Percentiles rank a stretch among this genome's conserved stretches.
Evolutionary conservation across 2,113 vertebrate species (phyloP).

Genomic region (Alethe castanea): DNA sequence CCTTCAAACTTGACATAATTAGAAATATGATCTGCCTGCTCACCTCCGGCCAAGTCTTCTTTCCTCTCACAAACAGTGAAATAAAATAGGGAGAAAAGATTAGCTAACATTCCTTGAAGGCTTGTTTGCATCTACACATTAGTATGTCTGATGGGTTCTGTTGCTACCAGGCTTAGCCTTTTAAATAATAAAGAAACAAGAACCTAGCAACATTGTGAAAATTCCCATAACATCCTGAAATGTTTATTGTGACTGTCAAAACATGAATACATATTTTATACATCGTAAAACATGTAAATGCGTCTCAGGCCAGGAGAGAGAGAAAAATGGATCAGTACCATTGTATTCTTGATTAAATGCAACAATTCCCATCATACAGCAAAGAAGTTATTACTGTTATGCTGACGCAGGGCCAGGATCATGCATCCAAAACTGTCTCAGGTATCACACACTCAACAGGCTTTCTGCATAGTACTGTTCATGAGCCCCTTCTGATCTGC

Average conservation of each 20-base stretch:
- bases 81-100: not conserved
- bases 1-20: not conserved
- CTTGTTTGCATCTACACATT: not conserved
- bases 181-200: not conserved
- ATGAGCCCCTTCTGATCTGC: not conserved
- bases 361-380: not conserved
- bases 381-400: not conserved
- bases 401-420: not conserved
- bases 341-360: not conserved
- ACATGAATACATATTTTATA: not conserved
- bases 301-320: not conserved
- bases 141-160: not conserved
- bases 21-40: not conserved
- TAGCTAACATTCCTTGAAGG: not conserved
- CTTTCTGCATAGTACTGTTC: not conserved
- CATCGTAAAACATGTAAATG: accelerated
- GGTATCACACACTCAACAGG: not conserved
- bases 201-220: not conserved
- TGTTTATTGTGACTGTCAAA: not conserved
- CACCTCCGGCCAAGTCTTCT: not conserved
- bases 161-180: not conserved
- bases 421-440: not conserved
- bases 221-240: not conserved
- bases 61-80: not conserved
- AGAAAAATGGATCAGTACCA: not conserved